Base-by-base conservation (phyloP, 2,113 vertebrate genomes). In the Strix uralensis region DNA sequence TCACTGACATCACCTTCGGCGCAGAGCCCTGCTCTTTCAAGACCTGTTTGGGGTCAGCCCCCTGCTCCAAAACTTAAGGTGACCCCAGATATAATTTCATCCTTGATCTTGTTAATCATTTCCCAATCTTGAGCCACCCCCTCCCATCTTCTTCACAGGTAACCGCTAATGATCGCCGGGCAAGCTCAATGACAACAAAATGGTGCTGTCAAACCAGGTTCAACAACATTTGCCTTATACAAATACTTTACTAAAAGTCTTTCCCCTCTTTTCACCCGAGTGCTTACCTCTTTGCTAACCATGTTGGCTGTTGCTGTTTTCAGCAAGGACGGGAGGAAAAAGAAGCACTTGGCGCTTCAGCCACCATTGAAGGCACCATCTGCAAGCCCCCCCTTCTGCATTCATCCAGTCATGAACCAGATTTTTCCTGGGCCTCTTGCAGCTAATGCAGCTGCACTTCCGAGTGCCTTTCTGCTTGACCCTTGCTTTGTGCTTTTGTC, bases 301-400 rank as follows among this genome's bases (percentile, higher is more conserved):
- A 10, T 3, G 6, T 22, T 4, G 13, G 27, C 52, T 54, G 22
- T 1, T 23, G 72, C 11, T 42, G 36, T 5, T 67, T 30, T 13
- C 47, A 49, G 47, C 52, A 63, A 44, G 57, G 32, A 13, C 1
- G 1, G 26, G 17, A 66, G 18, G n/a, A 22, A 40, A 19, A 40
- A 19, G 27, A 12, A 47, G 79, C 20, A 4, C 21, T 16, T 0
- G 1, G 27, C 0, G 0, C 63, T 47, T 29, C n/a, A 32, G 29
- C 38, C 36, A 2, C 1, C 77, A 17, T 63, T 5, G 63, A 11
- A 29, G 57, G 78, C n/a, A 21, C 26, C 62, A 25, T 6, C 81
- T 7, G 11, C 0, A 2, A 15, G 14, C 20, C 15, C 22, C 3
- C 42, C 44, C 44, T 18, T 30, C 75, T 8, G 29, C 0, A 0